Evolutionary conservation across 2,797 vertebrate species (phyloP).

Genomic region (Hypotaenidia philippensis): DNA sequence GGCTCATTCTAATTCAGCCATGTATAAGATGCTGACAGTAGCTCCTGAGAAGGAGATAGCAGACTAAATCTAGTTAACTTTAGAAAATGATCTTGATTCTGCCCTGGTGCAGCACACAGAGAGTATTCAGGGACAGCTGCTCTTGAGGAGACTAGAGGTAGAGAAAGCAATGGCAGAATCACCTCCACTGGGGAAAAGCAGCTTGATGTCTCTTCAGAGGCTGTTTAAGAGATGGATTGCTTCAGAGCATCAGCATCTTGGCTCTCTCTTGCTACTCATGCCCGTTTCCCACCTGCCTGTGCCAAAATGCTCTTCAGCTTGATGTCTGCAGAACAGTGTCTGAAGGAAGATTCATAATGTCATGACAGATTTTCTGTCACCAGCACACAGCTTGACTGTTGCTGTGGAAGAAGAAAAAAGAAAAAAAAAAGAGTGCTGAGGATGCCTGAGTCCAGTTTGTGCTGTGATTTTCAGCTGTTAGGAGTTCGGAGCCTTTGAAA

Average conservation of each 20-base stretch:
- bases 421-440: neutral
- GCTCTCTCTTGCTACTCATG: neutral
- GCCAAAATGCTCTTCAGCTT: constrained; percentile 28
- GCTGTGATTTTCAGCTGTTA: neutral
- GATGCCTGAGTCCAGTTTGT: neutral
- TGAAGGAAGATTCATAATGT: neutral
- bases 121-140: constrained; percentile 36
- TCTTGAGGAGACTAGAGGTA: neutral
- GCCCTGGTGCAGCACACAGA: neutral
- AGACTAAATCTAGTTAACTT: constrained; percentile 51
- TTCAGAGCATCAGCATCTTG: constrained; percentile 24
- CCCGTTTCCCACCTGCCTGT: neutral
- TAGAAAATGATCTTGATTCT: constrained; percentile 29
- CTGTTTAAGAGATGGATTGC: constrained; percentile 3
- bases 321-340: neutral
- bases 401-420: neutral
- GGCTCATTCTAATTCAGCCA: constrained; percentile 33
- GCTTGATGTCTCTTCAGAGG: constrained; percentile 11
- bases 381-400: constrained; percentile 12
- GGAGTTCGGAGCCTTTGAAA: neutral
- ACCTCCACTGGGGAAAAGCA: neutral
- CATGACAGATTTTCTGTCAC: constrained; percentile 52
- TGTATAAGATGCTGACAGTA: constrained; percentile 18
- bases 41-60: constrained; percentile 44
- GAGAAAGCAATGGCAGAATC: neutral